These are phyloP conservation scores for Hydrotaea diabolus DNA, from an alignment of 2,888 invertebrate species.

Conservation along the genomic window DNA sequence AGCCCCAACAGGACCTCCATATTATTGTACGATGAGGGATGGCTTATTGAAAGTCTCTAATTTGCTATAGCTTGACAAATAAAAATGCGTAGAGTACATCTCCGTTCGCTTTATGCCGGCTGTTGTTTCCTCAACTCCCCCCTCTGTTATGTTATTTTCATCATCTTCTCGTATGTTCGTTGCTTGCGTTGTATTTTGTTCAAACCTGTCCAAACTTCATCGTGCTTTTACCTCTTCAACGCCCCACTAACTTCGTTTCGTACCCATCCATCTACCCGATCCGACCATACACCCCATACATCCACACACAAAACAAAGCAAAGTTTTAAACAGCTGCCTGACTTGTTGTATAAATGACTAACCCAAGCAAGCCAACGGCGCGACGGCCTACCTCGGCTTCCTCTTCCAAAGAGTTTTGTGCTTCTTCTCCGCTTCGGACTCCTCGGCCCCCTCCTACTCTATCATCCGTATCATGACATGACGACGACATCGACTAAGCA, in stretches of 20 bases:
- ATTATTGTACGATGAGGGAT: no score
- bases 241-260: constrained; percentile 50
- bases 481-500: constrained; percentile 5
- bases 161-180: constrained; percentile 28
- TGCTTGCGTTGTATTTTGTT: constrained; percentile 30
- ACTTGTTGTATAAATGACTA: constrained; percentile 41
- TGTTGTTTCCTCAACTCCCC: neutral
- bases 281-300: constrained; percentile 5
- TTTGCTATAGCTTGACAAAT: neutral
- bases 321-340: constrained; percentile 71
- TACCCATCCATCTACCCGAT: constrained; percentile 35
- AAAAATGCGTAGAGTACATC: neutral
- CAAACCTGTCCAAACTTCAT: constrained; percentile 71
- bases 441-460: neutral
- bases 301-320: constrained; percentile 32
- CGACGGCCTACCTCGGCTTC: constrained; percentile 19
- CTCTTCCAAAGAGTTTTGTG: constrained; percentile 9
- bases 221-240: constrained; percentile 72
- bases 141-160: neutral
- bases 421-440: neutral
- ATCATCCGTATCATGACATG: constrained; percentile 9
- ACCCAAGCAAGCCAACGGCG: constrained; percentile 28
- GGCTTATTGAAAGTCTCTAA: no score
- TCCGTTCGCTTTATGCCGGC: neutral
- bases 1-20: no score